Evolutionary conservation across 2,113 vertebrate genomes (phyloP).

Genomic region (Semnornis frantzii): DNA sequence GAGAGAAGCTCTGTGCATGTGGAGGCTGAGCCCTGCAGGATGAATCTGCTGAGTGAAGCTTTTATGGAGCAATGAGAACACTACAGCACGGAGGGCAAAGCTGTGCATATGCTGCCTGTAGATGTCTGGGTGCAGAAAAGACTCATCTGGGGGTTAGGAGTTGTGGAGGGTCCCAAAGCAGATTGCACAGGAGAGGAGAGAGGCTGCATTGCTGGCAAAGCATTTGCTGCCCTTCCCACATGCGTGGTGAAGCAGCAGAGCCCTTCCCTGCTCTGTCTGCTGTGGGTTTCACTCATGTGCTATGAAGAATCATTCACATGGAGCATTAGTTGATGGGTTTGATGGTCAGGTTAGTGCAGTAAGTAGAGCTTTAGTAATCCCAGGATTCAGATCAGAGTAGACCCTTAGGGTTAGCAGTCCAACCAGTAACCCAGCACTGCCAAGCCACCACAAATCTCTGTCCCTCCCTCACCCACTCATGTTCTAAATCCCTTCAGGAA

Average conservation of each 20-base stretch:
- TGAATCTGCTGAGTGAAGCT: not conserved
- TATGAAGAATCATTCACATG: not conserved
- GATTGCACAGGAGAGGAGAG: not conserved
- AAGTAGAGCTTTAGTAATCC: not conserved
- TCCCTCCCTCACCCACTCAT: too few relatives aligned
- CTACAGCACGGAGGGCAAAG: rapidly evolving
- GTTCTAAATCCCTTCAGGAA: not conserved
- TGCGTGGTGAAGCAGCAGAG: rapidly evolving
- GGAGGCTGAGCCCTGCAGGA: not conserved
- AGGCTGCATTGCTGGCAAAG: too few relatives aligned
- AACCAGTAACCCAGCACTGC: too few relatives aligned
- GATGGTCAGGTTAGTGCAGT: not conserved
- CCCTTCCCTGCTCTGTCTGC: not conserved
- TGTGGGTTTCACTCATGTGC: too few relatives aligned
- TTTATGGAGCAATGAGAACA: not conserved
- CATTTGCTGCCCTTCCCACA: not conserved
- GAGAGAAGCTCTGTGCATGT: not conserved
- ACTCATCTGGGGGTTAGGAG: not conserved
- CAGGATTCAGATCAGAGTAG: too few relatives aligned
- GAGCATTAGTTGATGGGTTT: not conserved
- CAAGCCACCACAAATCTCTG: too few relatives aligned
- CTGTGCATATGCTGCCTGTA: rapidly evolving
- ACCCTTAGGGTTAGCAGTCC: too few relatives aligned
- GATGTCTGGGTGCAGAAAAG: not conserved
- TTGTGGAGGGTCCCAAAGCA: not conserved